Conservation (phyloP, 1,140 invertebrate genomes). For the Anthonomus grandis region DNA sequence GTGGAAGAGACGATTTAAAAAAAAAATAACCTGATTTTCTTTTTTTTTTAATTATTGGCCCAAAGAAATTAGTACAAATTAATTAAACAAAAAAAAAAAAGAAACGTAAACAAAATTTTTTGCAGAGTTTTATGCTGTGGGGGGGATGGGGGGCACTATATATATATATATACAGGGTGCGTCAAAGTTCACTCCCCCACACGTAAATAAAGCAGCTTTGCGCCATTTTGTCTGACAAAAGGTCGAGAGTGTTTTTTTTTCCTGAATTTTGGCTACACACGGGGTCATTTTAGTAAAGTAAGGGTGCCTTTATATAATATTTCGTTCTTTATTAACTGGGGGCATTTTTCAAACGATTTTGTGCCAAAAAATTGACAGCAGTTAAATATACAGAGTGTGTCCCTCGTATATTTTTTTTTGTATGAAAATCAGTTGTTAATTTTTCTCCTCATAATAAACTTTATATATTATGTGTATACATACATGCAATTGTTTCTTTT, state of each 20-base stretch:
- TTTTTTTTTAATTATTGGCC: slow-evolving; percentile 18
- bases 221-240: slow-evolving; percentile 26
- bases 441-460: no score
- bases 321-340: no score
- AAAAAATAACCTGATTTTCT: slow-evolving; percentile 12
- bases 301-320: slow-evolving; percentile 13
- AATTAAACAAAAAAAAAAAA: background rate
- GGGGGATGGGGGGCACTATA: no score
- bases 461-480: no score
- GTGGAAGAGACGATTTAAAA: slow-evolving; percentile 10
- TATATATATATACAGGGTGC: no score
- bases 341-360: no score
- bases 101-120: slow-evolving; percentile 8
- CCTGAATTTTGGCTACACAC: slow-evolving; percentile 16
- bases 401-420: no score
- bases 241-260: slow-evolving; percentile 1
- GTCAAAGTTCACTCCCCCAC: no score
- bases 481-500: no score
- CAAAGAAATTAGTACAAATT: slow-evolving; percentile 29
- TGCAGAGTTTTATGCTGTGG: slow-evolving; percentile 1
- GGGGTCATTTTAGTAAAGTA: slow-evolving; percentile 17
- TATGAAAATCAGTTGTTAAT: no score
- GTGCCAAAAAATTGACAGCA: no score
- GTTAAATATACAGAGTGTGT: no score
- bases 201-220: slow-evolving; percentile 25